Conservation (phyloP, 2,113 vertebrate species). For the Chaetura pelagica region DNA sequence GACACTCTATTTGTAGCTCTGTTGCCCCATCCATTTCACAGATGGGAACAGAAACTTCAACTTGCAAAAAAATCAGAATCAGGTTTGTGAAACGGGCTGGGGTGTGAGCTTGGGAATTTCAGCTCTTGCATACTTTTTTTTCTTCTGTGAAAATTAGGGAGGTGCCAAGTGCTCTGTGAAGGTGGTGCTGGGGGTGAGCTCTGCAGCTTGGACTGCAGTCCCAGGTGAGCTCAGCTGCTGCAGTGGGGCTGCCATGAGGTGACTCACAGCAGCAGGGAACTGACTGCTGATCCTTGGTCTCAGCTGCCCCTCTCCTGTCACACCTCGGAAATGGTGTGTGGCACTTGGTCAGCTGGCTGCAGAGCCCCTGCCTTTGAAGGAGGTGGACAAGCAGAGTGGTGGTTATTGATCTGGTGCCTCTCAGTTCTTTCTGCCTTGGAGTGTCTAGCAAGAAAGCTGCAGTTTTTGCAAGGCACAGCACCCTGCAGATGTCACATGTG, state of each 20-base stretch:
- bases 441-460: background rate
- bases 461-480: background rate
- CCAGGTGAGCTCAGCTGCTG: rapidly evolving
- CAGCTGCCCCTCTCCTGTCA: background rate
- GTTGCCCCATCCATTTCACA: background rate
- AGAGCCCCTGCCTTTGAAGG: background rate
- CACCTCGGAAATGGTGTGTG: background rate
- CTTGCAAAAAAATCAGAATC: background rate
- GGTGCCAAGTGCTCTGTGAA: rapidly evolving
- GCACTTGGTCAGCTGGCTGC: background rate
- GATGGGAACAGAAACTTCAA: background rate
- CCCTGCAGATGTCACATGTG: background rate
- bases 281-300: background rate
- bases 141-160: background rate
- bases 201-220: background rate
- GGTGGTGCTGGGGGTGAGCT: background rate
- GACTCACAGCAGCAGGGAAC: background rate
- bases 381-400: background rate
- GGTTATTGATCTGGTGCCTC: background rate
- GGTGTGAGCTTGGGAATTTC: rapidly evolving
- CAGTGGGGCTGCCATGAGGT: background rate
- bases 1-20: background rate
- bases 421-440: background rate
- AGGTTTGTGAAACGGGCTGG: background rate
- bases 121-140: background rate